These are phyloP conservation scores for Rhyzopertha dominica DNA, from an alignment of 1,140 invertebrate genomes.

Conservation along the genomic window DNA sequence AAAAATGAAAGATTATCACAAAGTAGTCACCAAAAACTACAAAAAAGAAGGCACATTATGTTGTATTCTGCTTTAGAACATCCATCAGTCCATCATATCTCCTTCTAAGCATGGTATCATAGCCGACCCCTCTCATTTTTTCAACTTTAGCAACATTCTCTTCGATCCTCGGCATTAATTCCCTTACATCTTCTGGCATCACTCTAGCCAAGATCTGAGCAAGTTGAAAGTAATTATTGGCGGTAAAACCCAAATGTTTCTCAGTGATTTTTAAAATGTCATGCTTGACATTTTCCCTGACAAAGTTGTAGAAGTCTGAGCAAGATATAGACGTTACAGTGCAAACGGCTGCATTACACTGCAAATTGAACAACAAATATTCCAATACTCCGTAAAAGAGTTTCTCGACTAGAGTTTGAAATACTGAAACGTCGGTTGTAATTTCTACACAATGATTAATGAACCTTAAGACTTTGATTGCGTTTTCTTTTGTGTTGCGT, in stretches of 20 bases:
- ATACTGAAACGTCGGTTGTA: constrained; percentile 16
- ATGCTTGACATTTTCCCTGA: constrained; percentile 22
- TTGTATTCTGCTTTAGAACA: too few relatives aligned
- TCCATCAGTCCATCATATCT: too few relatives aligned
- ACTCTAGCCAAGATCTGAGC: constrained; percentile 31
- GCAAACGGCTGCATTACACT: constrained; percentile 27
- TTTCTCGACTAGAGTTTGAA: constrained; percentile 27
- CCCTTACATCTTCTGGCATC: constrained; percentile 27
- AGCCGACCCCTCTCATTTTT: constrained; percentile 37
- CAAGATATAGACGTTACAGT: constrained; percentile 26
- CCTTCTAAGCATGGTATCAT: constrained; percentile 39
- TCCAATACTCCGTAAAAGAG: constrained; percentile 33
- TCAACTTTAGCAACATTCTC: constrained; percentile 32
- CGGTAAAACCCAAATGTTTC: constrained; percentile 39
- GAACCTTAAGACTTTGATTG: constrained; percentile 36
- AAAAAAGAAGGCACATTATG: too few relatives aligned
- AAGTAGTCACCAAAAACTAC: too few relatives aligned
- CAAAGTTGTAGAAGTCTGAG: constrained; percentile 22
- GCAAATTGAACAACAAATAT: constrained; percentile 33
- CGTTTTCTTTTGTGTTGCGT: constrained; percentile 31
- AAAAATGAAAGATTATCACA: too few relatives aligned
- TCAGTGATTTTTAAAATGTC: constrained; percentile 24
- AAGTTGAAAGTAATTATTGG: constrained; percentile 38
- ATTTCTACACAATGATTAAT: constrained; percentile 26
- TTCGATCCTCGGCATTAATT: constrained; percentile 26